Evolutionary conservation across 2,888 invertebrate genomes (phyloP).

Genomic region (Drosophila peninsularis): DNA sequence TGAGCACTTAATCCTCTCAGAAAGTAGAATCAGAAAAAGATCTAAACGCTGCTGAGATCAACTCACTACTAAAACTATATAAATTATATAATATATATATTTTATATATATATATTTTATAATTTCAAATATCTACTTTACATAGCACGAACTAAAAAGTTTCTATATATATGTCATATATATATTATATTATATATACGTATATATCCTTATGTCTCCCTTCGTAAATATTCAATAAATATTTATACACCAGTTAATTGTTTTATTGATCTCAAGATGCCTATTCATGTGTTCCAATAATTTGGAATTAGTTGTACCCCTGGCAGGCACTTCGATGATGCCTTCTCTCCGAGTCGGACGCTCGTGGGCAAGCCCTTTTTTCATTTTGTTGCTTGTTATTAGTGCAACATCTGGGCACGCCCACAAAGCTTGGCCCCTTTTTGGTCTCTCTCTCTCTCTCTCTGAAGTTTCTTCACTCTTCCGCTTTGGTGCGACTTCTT

Average conservation of each 20-base stretch:
- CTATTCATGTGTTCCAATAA: not conserved
- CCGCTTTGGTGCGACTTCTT: constrained; percentile 31
- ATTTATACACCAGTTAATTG: constrained; percentile 12
- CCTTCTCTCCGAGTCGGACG: constrained; percentile 21
- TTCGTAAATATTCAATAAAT: not conserved
- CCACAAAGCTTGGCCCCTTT: constrained; percentile 52
- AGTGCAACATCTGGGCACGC: constrained; percentile 64
- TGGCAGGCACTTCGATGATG: constrained; percentile 9
- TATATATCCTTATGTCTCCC: too few species aligned
- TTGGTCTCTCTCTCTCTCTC: not conserved
- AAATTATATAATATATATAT: too few species aligned
- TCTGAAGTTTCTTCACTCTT: constrained; percentile 44
- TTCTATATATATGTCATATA: too few species aligned
- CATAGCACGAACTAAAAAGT: too few species aligned
- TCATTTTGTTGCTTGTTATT: constrained; percentile 38
- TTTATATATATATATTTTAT: too few species aligned
- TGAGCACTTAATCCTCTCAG: too few species aligned
- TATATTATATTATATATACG: too few species aligned
- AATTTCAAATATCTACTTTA: too few species aligned
- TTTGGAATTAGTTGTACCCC: constrained; percentile 17
- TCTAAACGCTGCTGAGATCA: too few species aligned
- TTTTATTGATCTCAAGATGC: constrained; percentile 6
- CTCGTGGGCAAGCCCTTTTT: constrained; percentile 34
- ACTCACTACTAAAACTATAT: too few species aligned
- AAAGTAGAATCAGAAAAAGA: too few species aligned